Evolutionary conservation across 2,113 vertebrate species (phyloP), one percentile per base, ranked within the genome.

Genomic region (Cyanocitta stelleri): DNA sequence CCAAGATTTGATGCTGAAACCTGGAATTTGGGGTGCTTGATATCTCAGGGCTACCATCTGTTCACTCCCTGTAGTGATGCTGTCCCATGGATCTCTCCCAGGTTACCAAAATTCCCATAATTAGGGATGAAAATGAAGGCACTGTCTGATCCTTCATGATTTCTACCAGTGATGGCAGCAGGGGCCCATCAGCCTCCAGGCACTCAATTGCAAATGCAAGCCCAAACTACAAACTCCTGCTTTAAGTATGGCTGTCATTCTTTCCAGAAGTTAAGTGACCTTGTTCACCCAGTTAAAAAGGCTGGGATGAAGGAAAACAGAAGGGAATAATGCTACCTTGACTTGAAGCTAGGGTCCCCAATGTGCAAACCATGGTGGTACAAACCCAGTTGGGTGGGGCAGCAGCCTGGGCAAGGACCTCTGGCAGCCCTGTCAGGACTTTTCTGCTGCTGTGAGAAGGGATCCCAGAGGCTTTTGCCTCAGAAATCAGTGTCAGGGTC

Each of bases 271-370:
- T 55, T 13, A 52, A 73, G 74, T 71, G 80, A 62, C 30, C 10
- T 72, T 80, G 51, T 68, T 92, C 46, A 30, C 24, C n/a, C 85
- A 81, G 59, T 33, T 54, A 78, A 95, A 96, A 80, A 94, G 32
- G 41, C 54, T 86, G 66, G 35, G 64, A 80, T 49, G 41, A 84
- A 77, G 15, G 16, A 64, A 87, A 54, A 5, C 12, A 51, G 19
- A 71, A 56, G 55, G 71, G 69, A 94, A 66, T 68, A 93, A 88
- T 16, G 49, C 71, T 78, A 89, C 79, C 63, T 79, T 16, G 32
- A 79, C 54, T 87, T 90, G 71, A 93, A 78, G 44, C 62, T 85
- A 29, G 55, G 92, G 64, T 77, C 46, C 51, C 59, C 54, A 86
- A 62, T 43, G 24, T 89, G 52, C 71, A 76, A 95, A 89, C 68